These are phyloP conservation scores for Nymphicus hollandicus DNA, from an alignment of 2,113 vertebrate genomes.

Conservation along the genomic window DNA sequence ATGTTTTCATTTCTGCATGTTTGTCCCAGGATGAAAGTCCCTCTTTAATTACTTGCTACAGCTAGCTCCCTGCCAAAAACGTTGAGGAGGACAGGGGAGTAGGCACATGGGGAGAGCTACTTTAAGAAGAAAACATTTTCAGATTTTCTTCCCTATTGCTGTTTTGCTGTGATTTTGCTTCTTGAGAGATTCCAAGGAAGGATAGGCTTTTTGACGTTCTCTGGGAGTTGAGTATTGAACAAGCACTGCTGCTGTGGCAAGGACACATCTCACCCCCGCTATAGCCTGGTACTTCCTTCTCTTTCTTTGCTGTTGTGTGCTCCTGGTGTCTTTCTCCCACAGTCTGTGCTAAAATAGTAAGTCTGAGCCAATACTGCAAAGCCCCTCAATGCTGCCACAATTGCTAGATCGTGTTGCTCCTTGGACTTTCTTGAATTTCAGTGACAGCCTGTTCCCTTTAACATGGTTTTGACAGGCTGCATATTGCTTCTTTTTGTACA, in stretches of 20 bases:
- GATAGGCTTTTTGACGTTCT: not conserved
- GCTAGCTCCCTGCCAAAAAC: not conserved
- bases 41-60: slow-evolving; percentile 9
- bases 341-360: not conserved
- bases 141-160: not conserved
- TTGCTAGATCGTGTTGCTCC: not conserved
- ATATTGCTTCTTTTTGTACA: slow-evolving; percentile 54
- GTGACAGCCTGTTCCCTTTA: not conserved
- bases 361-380: not conserved
- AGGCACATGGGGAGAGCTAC: not conserved
- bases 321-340: not conserved
- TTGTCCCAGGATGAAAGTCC: slow-evolving; percentile 36
- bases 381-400: not conserved
- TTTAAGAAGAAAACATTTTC: not conserved
- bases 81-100: fast-evolving
- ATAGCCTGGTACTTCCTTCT: not conserved
- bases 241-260: not conserved
- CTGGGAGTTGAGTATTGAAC: not conserved
- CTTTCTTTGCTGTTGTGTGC: not conserved
- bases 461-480: not conserved
- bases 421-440: not conserved
- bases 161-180: not conserved
- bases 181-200: not conserved
- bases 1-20: slow-evolving; percentile 40
- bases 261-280: not conserved